Evolutionary conservation across 92 coral and sea anemone genomes (phyloP), one percentile per base, ranked within the genome.

Genomic region (Parazoanthus atlanticus): DNA sequence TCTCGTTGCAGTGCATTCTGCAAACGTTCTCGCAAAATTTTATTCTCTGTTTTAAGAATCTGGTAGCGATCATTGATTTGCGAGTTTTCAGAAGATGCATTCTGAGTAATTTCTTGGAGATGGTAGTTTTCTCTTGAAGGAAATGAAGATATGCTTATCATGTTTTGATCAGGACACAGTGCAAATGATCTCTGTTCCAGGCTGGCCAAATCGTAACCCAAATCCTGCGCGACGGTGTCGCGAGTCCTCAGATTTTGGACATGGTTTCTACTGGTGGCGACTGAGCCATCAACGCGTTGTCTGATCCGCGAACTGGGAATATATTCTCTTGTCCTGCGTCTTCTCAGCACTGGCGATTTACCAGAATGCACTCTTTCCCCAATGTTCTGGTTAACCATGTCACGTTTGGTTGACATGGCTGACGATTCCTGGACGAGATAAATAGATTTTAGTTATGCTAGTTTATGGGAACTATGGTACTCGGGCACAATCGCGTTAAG

Each of bases 1-100:
- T 97, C 99, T 10, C 99, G 93, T 65, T 97, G 99, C 6, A 97
- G 89, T 6, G 99, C 99, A 80, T 97, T 97, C 79, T 97, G 98
- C 29, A 97, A 86, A 1, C 99, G 96, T 79, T 97, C 99, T 17
- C 98, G 93, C 46, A 97, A 90, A 80, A 97, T 97, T 89, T 92
- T 97, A 86, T 97, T 97, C 89, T 97, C 99, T 3, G 98, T 95
- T 86, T 89, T 94, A 16, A 97, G 93, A 79, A 97, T 97, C 41
- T 97, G 95, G 84, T 89, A 93, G 71, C 98, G 75, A 80, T 95
- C 96, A 75, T 90, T 89, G 26, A 93, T 85, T 25, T 93, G 98
- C 34, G 96, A 90, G 82, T 81, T 91, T 73, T 93, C 95, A 4
- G 76, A 84, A 32, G 92, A 86, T 19, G 69, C 77, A 5, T 46